Conservation (phyloP, 2,888 invertebrate genomes). For the Conchocele bisecta region DNA sequence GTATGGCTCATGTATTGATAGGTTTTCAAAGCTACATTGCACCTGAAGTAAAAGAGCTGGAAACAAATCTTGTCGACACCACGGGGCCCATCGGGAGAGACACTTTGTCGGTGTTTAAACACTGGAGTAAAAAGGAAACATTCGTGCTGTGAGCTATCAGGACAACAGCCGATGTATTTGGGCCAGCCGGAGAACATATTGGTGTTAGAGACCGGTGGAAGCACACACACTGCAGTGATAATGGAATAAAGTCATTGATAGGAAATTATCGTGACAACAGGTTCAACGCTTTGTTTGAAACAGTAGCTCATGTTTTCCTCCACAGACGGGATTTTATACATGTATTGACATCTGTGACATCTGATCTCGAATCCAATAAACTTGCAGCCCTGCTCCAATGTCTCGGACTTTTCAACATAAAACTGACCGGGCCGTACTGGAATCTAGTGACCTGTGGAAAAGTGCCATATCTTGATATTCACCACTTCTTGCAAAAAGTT, state of each 20-base stretch:
- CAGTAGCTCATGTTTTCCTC: slow-evolving; percentile 27
- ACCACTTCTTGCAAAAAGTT: too few species aligned
- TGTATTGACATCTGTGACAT: slow-evolving; percentile 30
- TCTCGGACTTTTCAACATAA: slow-evolving; percentile 38
- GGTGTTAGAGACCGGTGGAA: slow-evolving; percentile 49
- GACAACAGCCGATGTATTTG: slow-evolving; percentile 38
- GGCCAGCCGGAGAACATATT: slow-evolving; percentile 41
- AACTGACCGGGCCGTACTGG: slow-evolving; percentile 55
- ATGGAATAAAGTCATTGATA: slow-evolving; percentile 20
- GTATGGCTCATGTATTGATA: slow-evolving; percentile 40
- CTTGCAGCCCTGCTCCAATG: slow-evolving; percentile 32
- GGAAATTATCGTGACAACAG: slow-evolving; percentile 42
- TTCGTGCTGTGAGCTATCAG: slow-evolving; percentile 32
- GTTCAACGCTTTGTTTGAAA: too few species aligned
- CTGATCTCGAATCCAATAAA: slow-evolving; percentile 29
- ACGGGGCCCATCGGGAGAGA: slow-evolving; percentile 43
- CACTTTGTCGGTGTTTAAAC: slow-evolving; percentile 25
- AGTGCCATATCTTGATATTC: slow-evolving; percentile 30
- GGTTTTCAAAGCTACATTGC: slow-evolving; percentile 20
- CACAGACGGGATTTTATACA: slow-evolving; percentile 34
- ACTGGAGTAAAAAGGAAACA: slow-evolving; percentile 37
- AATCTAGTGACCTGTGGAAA: slow-evolving; percentile 17
- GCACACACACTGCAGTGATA: slow-evolving; percentile 11
- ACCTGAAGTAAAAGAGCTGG: slow-evolving; percentile 3
- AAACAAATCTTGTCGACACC: not conserved